phyloP scores from a whole-genome alignment of 1,140 invertebrate genomes.

The Aricia agestis region DNA sequence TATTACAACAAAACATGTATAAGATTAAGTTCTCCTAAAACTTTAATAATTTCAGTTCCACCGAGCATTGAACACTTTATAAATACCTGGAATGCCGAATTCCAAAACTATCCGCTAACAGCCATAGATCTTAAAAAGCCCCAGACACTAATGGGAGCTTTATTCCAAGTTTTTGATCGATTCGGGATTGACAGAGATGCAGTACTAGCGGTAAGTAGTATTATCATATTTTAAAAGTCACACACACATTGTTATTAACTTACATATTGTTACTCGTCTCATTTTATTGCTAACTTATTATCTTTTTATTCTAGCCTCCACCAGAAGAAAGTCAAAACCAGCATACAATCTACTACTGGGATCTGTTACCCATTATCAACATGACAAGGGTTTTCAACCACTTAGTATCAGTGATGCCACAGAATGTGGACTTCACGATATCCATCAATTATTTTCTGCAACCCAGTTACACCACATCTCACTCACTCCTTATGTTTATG shows the following conservation, averaged over 20 bases:
- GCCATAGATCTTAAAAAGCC: conserved; percentile 47
- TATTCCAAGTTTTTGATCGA: conserved; percentile 49
- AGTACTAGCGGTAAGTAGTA: conserved; percentile 42
- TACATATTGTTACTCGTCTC: too few relatives aligned
- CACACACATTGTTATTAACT: too few relatives aligned
- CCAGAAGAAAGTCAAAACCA: conserved; percentile 49
- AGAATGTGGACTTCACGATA: conserved; percentile 33
- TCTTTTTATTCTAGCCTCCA: conserved; percentile 42
- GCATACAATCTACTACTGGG: conserved; percentile 54
- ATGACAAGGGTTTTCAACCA: conserved; percentile 51
- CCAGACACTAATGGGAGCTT: conserved; percentile 43
- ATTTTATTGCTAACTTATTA: too few relatives aligned
- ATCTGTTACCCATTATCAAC: conserved; percentile 60
- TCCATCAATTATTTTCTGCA: conserved; percentile 49
- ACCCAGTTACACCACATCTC: conserved; percentile 38
- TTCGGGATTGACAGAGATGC: conserved; percentile 53
- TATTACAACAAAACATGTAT: too few relatives aligned
- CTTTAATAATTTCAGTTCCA: conserved; percentile 27
- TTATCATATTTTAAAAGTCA: background rate
- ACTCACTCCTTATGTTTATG: conserved; percentile 47
- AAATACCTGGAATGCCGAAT: conserved; percentile 49
- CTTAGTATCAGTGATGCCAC: conserved; percentile 37
- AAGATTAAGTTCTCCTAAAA: too few relatives aligned
- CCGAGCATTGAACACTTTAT: conserved; percentile 48
- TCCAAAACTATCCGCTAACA: conserved; percentile 44